Evolutionary conservation across 2,797 vertebrate genomes (phyloP), one percentile per base, ranked within the genome.

Genomic region (Semotilus atromaculatus): DNA sequence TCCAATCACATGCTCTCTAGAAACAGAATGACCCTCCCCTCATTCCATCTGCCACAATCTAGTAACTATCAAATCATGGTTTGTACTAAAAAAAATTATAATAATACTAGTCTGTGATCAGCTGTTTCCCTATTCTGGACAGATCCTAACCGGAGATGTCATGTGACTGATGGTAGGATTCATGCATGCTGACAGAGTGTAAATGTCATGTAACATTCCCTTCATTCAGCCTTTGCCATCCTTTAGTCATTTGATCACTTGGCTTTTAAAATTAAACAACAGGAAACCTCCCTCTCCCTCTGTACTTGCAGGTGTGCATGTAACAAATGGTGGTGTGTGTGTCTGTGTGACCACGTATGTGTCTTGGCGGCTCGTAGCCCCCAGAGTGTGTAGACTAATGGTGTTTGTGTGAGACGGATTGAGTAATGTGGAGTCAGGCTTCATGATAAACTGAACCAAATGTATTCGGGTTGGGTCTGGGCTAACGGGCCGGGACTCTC

Each of bases 401-500:
- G 29, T 74, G 70, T 74, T 82, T 53, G 58, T 82, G 58, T 51
- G 71, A 64, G 70, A 74, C 19, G 2, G 60, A 78, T 79, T 83
- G 80, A 86, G 73, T 82, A 81, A 78, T 72, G 67, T 82, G 82
- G 75, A 74, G 38, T 74, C 60, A 67, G 60, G 23, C 74, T 77
- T 23, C 45, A 55, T 74, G 67, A 93, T 91, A 94, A 92, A 91
- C 78, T 76, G 86, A 93, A 93, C 90, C 92, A 93, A 94, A 94
- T 92, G 91, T 88, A 43, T 86, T 90, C 84, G 88, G 87, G 89
- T 77, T 48, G 86, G 88, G 89, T 86, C 80, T 64, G 81, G 34
- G 36, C 77, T 79, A 34, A 83, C 40, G 11, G 75, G 58, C 38
- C 58, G 40, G 26, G 81, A 45, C 64, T 60, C 38, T 9, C 3